Evolutionary conservation across 2,113 vertebrate species (phyloP), one percentile per base, ranked within the genome.

Genomic region (Sorex araneus): DNA sequence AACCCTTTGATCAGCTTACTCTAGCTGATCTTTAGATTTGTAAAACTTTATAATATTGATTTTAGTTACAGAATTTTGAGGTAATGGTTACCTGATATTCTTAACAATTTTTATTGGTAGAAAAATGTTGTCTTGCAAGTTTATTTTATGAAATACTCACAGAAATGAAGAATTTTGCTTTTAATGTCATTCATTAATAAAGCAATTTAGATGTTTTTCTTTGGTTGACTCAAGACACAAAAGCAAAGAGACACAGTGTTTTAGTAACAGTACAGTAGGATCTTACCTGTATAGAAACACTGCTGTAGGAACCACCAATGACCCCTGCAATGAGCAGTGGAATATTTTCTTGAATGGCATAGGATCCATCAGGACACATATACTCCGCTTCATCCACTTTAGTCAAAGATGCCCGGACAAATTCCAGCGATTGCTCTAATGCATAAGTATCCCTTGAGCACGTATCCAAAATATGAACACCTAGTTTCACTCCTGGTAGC

Each of bases 311-410:
- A 11, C 99, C 99, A 0, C 99, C 99, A 25, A 99, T 99, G 94
- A 99, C 99, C 21, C 98, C 99, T 1, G 99, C 99, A 7, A 99
- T 99, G 76, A 99, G 98, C n/a, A 99, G 97, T 0, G 99, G 99
- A 85, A 98, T 98, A 94, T 99, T 99, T 71, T 99, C 99, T 96
- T 99, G 99, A 96, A 99, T 98, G 63, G 99, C 99, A 4, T 99
- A 99, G 0, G 99, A 99, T 73, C 99, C 99, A 7, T 99, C 99
- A 7, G 99, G 99, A 96, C 99, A 99, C 98, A 99, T 99, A 91
- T 99, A 99, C 94, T 99, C 99, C 0, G 99, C 99, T 98, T 99
- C 99, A 57, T 99, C 99, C 97, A 99, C 99, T 98, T 99, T 99
- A 91, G 99, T 99, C 95, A 99, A 98, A 69, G 99, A 99, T 8